These are phyloP conservation scores for Mus caroli DNA, from an alignment of 2,797 vertebrate species.

Conservation along the genomic window DNA sequence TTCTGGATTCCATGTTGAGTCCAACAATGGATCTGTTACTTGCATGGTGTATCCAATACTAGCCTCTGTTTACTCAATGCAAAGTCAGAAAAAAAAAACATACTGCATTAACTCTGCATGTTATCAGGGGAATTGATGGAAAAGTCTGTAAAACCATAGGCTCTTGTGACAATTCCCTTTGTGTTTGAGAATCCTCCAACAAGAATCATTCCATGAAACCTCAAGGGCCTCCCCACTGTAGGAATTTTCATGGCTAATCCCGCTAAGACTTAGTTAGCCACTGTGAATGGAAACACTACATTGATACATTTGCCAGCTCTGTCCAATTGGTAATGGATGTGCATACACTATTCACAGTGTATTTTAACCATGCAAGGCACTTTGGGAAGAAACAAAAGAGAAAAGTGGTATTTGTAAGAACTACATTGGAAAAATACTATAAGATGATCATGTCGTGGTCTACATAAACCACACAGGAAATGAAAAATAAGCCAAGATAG, in stretches of 20 bases:
- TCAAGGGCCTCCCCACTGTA: not conserved
- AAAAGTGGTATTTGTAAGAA: not conserved
- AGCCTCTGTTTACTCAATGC: not conserved
- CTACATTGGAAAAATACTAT: not conserved
- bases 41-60: not conserved
- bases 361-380: not conserved
- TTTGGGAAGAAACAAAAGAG: not conserved
- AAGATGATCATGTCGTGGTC: not conserved
- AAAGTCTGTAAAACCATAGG: not conserved
- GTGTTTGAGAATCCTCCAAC: not conserved
- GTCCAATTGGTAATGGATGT: too few relatives aligned
- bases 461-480: not conserved
- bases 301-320: not conserved
- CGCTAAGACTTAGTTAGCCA: not conserved
- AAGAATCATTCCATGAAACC: not conserved
- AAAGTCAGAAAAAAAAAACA: not conserved
- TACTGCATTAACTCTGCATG: too few relatives aligned
- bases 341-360: not conserved
- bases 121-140: not conserved
- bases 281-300: not conserved
- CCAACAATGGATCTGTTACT: not conserved
- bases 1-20: not conserved
- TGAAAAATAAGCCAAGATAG: not conserved
- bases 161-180: not conserved
- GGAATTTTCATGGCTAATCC: not conserved